Evolutionary conservation across 1,140 invertebrate species (phyloP).

Genomic region (Zaprionus ghesquierei): DNA sequence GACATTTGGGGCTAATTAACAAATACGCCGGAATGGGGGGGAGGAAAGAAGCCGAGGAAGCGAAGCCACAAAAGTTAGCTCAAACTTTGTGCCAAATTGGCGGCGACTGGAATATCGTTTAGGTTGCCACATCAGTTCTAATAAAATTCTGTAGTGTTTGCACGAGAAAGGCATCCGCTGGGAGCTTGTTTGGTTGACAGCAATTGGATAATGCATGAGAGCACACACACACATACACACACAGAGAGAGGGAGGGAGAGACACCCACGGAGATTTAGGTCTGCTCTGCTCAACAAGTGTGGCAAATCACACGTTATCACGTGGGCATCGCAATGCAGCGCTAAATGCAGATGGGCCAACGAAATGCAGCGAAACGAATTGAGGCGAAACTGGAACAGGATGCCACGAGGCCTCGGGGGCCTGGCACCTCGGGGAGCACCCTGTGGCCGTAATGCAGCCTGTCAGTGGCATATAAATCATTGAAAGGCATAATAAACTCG

Average conservation of each 20-base stretch:
- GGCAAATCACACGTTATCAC: slow-evolving; percentile 7
- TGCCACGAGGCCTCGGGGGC: neutral
- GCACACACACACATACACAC: neutral
- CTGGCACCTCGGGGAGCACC: neutral
- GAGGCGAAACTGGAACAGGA: slow-evolving; percentile 23
- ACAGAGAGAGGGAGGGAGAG: neutral
- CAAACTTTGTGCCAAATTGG: slow-evolving; percentile 14
- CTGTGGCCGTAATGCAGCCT: slow-evolving; percentile 37
- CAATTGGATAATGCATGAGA: slow-evolving; percentile 7
- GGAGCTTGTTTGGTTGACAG: neutral
- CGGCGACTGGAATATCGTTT: neutral
- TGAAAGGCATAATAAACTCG: slow-evolving; percentile 63
- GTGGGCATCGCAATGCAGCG: neutral
- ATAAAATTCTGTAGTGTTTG: slow-evolving; percentile 16
- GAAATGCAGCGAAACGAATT: slow-evolving; percentile 18
- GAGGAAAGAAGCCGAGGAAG: neutral
- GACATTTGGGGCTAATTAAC: slow-evolving; percentile 61
- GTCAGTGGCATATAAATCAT: slow-evolving; percentile 52
- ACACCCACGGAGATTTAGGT: neutral
- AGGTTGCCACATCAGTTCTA: slow-evolving; percentile 13
- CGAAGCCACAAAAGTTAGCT: slow-evolving; percentile 18
- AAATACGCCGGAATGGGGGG: neutral
- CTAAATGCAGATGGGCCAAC: slow-evolving; percentile 27
- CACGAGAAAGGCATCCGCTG: neutral
- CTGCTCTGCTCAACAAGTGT: slow-evolving; percentile 30